These are phyloP conservation scores for Drosophila prolongata DNA, from an alignment of 2,888 invertebrate genomes.

Conservation along the genomic window DNA sequence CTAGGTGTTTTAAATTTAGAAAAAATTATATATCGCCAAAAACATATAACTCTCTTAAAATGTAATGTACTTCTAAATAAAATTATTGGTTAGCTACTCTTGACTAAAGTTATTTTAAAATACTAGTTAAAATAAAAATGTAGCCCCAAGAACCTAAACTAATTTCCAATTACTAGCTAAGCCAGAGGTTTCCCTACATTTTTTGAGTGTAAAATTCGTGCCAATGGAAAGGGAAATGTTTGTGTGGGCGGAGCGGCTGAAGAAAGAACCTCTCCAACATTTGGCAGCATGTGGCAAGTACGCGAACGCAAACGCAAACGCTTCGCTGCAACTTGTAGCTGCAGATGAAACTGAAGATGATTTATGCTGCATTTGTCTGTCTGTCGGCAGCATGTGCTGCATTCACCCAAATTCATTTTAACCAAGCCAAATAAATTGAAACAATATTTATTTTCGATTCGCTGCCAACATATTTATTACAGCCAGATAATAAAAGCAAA, in stretches of 20 bases:
- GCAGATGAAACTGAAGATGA: slow-evolving; percentile 70
- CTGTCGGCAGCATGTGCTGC: slow-evolving; percentile 56
- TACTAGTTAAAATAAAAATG: background rate
- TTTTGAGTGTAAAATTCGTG: slow-evolving; percentile 7
- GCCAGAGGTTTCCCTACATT: too few species aligned
- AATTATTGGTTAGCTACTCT: too few species aligned
- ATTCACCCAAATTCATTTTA: slow-evolving; percentile 43
- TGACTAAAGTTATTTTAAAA: too few species aligned
- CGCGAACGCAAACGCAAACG: slow-evolving; percentile 61
- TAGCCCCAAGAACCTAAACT: too few species aligned
- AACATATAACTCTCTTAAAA: too few species aligned
- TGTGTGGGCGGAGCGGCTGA: slow-evolving; percentile 36
- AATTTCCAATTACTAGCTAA: too few species aligned
- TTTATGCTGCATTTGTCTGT: slow-evolving; percentile 64
- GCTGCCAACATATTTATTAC: slow-evolving; percentile 74
- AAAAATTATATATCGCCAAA: too few species aligned
- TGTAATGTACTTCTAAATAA: too few species aligned
- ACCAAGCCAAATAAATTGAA: slow-evolving; percentile 62
- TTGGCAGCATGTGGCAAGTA: slow-evolving; percentile 81
- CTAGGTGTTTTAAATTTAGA: too few species aligned
- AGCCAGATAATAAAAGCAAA: slow-evolving; percentile 21
- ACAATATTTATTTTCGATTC: slow-evolving; percentile 65
- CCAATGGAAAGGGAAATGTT: slow-evolving; percentile 45
- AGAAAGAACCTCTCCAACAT: slow-evolving; percentile 55
- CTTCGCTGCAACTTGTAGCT: slow-evolving; percentile 72